These are phyloP conservation scores for Mythimna impura DNA, from an alignment of 2,888 invertebrate species.

Conservation along the genomic window DNA sequence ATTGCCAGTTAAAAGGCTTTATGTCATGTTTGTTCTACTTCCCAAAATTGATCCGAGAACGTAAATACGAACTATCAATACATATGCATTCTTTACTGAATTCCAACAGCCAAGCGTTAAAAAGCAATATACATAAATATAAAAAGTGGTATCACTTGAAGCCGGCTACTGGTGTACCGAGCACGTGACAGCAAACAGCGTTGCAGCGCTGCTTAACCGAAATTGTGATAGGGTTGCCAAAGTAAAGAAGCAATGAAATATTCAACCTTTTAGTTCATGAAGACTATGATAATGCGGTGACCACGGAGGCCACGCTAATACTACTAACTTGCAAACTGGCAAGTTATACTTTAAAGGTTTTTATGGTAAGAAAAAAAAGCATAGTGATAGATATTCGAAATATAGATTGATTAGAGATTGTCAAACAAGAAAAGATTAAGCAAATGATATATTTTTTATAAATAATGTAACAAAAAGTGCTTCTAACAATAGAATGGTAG, in stretches of 20 bases:
- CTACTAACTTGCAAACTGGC: too few relatives aligned
- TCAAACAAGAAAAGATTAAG: too few relatives aligned
- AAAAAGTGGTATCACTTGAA: constrained; percentile 13
- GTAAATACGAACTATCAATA: neutral
- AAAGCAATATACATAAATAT: neutral
- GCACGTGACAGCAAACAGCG: constrained; percentile 44
- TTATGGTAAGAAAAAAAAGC: too few relatives aligned
- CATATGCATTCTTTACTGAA: neutral
- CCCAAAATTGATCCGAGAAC: neutral
- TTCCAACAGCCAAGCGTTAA: neutral
- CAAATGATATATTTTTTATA: too few relatives aligned
- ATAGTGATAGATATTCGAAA: too few relatives aligned
- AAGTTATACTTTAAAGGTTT: too few relatives aligned
- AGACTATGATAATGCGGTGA: too few relatives aligned
- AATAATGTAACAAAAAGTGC: too few relatives aligned
- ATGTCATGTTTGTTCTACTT: neutral
- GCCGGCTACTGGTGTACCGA: constrained; percentile 62
- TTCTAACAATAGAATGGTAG: too few relatives aligned
- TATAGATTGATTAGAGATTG: too few relatives aligned
- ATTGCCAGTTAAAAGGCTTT: neutral
- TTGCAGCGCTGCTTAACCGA: constrained; percentile 29
- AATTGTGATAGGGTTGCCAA: constrained; percentile 44
- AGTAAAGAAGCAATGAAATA: neutral
- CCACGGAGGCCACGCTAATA: too few relatives aligned
- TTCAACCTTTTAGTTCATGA: neutral